Conservation (phyloP, 2,888 invertebrate genomes). For the Sericinus montela region DNA sequence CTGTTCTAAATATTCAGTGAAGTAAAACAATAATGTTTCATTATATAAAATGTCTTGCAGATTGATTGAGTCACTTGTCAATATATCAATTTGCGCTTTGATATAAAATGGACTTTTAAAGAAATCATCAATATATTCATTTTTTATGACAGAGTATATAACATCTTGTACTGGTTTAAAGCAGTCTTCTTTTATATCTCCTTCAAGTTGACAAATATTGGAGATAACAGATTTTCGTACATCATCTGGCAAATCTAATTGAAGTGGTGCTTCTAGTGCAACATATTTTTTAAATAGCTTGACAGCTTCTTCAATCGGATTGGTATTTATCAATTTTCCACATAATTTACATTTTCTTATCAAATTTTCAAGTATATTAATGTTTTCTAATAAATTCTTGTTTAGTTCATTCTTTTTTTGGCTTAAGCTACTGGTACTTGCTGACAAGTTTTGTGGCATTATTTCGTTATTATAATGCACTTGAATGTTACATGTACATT, state of each 20-base stretch:
- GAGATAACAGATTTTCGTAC: conserved; percentile 80
- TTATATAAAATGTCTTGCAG: conserved; percentile 94
- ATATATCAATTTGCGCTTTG: conserved; percentile 95
- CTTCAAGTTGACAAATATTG: conserved; percentile 83
- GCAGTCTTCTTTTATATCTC: conserved; percentile 82
- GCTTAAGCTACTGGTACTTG: conserved; percentile 36
- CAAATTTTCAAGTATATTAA: conserved; percentile 37
- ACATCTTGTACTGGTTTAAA: conserved; percentile 86
- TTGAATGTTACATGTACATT: conserved; percentile 38
- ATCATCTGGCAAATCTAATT: conserved; percentile 79
- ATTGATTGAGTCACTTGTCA: conserved; percentile 88
- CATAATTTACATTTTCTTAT: conserved; percentile 30
- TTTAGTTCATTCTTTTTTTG: conserved; percentile 40
- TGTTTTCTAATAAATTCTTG: conserved; percentile 53
- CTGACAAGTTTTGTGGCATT: conserved; percentile 43
- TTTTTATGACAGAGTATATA: conserved; percentile 84
- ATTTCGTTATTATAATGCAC: conserved; percentile 32
- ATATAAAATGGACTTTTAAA: conserved; percentile 91
- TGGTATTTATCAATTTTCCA: conserved; percentile 32
- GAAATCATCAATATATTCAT: conserved; percentile 89
- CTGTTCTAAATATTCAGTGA: conserved; percentile 97
- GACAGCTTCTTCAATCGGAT: conserved; percentile 81
- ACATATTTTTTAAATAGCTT: conserved; percentile 88
- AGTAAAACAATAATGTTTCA: conserved; percentile 94
- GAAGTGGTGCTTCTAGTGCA: conserved; percentile 82